phyloP scores from a whole-genome alignment of 2,888 invertebrate genomes.

The Scaptodrosophila latifasciaeformis region DNA sequence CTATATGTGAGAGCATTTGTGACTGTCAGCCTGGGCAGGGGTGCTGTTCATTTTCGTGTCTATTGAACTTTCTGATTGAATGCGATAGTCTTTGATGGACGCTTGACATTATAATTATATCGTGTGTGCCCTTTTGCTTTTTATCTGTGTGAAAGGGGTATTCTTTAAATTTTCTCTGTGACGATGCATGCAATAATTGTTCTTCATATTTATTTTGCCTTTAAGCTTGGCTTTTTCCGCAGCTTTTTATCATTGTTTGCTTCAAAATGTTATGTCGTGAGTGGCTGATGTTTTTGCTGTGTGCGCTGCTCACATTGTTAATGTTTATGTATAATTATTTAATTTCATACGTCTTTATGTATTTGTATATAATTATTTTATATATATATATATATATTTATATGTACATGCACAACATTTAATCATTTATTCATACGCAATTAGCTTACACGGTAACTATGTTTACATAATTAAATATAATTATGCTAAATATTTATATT shows the following conservation, averaged over 20 bases:
- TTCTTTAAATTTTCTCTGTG: neutral
- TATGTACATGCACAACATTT: conserved; percentile 68
- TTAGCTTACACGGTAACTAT: conserved; percentile 55
- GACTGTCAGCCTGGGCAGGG: neutral
- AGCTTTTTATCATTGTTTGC: too few relatives aligned
- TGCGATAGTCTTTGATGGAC: conserved; percentile 59
- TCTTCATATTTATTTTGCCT: too few relatives aligned
- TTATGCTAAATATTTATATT: conserved; percentile 51
- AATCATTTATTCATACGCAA: conserved; percentile 57
- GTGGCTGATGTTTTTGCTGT: too few relatives aligned
- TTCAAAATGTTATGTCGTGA: neutral
- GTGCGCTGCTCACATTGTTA: neutral
- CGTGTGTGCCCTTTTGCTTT: conserved; percentile 43
- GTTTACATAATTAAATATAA: conserved; percentile 61
- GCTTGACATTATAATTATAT: conserved; percentile 62
- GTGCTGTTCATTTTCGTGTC: conserved; percentile 31
- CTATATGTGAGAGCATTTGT: conserved; percentile 8
- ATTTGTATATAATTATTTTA: conserved; percentile 1
- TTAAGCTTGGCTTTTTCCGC: neutral
- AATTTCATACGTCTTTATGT: neutral
- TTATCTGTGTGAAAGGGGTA: conserved; percentile 1
- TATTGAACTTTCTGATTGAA: too few relatives aligned
- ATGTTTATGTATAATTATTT: conserved; percentile 7
- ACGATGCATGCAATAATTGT: too few relatives aligned
- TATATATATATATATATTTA: conserved; percentile 35